Evolutionary conservation across 2,888 invertebrate genomes (phyloP), one percentile per base, ranked within the genome.

Genomic region (Euplexia lucipara): DNA sequence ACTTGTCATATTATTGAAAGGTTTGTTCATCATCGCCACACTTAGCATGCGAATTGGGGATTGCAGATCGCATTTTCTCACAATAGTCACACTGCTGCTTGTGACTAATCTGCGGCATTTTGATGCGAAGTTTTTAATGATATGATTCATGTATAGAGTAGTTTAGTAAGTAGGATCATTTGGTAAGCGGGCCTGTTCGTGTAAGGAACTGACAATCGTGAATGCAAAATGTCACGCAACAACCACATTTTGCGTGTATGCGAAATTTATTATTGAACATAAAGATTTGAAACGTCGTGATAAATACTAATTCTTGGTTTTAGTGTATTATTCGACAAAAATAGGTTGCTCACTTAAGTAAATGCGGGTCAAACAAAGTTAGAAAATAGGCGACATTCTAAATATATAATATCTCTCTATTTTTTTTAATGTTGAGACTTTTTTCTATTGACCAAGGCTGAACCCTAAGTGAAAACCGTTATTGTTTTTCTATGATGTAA

Each of bases 151-250:
- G n/a, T 30, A 47, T 56, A 56, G 35, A 48, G 9, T 30, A 48
- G 9, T 30, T 16, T 22, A 41, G 20, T 45, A 65, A 20, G 22
- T 22, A 42, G 16, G 8, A 47, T 34, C 9, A 56, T 69, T 54
- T 34, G 4, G 62, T 30, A 37, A 41, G 58, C 54, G n/a, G 41
- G 39, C 45, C 22, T 51, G 49, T 39, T 57, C 47, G 48, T 60
- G 53, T 35, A 45, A 54, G 45, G 58, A 70, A 70, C 61, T 44
- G 20, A 51, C 34, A 56, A 58, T 62, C 14, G 34, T 52, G 30
- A 70, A 62, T 54, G 58, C 37, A 12, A 42, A 69, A 58, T 42
- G 32, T 20, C 72, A 72, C 71, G 71, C 64, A 48, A 75, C n/a
- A 14, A 7, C 34, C 9, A 39, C 37, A 59, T 52, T 54, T 54